A percentile compares a stretch with the other conserved stretches of the same genome.
phyloP scores from a whole-genome alignment of 2,888 invertebrate genomes.

The Corythucha ciliata region DNA sequence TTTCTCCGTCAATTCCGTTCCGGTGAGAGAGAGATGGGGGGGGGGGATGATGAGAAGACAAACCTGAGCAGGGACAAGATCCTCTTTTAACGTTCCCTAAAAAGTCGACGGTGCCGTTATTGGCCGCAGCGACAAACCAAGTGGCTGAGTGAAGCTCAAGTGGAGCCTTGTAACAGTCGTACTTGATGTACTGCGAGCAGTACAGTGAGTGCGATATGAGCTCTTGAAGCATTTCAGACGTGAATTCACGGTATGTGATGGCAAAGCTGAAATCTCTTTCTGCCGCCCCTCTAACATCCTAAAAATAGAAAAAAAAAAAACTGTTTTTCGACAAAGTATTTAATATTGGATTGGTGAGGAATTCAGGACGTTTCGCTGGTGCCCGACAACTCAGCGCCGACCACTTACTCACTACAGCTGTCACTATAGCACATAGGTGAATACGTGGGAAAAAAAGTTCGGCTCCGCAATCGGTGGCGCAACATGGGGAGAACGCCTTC shows the following conservation, averaged over 20 bases:
- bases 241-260: constrained; percentile 80
- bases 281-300: constrained; percentile 69
- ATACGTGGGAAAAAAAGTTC: no score
- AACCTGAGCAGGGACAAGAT: constrained; percentile 49
- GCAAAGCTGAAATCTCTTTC: constrained; percentile 75
- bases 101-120: constrained; percentile 64
- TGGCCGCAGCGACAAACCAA: constrained; percentile 76
- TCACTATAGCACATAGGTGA: no score
- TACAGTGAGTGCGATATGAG: constrained; percentile 79
- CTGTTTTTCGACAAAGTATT: no score
- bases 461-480: no score
- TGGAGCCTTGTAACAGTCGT: constrained; percentile 82
- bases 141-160: constrained; percentile 77
- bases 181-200: constrained; percentile 81
- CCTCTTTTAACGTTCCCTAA: constrained; percentile 68
- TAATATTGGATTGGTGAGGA: no score
- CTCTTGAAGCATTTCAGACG: constrained; percentile 83
- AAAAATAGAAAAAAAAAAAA: no score
- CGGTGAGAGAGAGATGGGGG: not conserved
- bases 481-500: no score
- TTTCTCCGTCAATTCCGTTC: constrained; percentile 1
- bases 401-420: no score
- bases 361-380: no score
- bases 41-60: constrained; percentile 24
- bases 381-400: no score